A percentile compares a stretch with the other conserved stretches of the same genome.
phyloP scores from a whole-genome alignment of 2,113 vertebrate genomes.

The Rhegmatorhina hoffmannsi region DNA sequence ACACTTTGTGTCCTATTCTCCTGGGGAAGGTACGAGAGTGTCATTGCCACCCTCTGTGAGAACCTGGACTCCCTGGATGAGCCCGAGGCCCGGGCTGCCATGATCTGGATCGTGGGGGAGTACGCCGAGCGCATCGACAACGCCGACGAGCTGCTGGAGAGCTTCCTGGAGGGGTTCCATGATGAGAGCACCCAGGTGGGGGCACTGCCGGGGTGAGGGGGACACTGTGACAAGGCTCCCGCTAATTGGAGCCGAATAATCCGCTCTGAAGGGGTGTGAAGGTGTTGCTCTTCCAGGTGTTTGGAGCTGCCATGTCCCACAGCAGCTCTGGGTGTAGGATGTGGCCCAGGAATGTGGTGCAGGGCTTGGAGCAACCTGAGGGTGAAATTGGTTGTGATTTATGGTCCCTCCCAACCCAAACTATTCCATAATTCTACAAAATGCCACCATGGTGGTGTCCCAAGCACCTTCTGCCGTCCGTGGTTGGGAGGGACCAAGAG shows the following conservation, averaged over 20 bases:
- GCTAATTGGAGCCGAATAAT: accelerated
- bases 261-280: not conserved
- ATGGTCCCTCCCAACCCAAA: not conserved
- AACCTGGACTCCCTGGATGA: conserved; percentile 96
- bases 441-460: not conserved
- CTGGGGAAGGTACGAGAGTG: conserved; percentile 88
- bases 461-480: accelerated
- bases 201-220: not conserved
- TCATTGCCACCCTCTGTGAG: conserved; percentile 95
- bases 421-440: not conserved
- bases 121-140: conserved; percentile 96
- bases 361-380: not conserved
- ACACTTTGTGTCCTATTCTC: accelerated
- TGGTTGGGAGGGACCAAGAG: not conserved
- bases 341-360: not conserved
- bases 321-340: not conserved
- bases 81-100: conserved; percentile 93
- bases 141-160: conserved; percentile 92
- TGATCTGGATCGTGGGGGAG: conserved; percentile 99
- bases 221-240: not conserved
- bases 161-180: conserved; percentile 96
- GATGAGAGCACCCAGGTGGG: conserved; percentile 97
- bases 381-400: not conserved
- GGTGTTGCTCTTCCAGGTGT: not conserved
- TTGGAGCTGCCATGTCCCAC: accelerated